Evolutionary conservation across 2,797 vertebrate species (phyloP).

Genomic region (Setipinna tenuifilis): DNA sequence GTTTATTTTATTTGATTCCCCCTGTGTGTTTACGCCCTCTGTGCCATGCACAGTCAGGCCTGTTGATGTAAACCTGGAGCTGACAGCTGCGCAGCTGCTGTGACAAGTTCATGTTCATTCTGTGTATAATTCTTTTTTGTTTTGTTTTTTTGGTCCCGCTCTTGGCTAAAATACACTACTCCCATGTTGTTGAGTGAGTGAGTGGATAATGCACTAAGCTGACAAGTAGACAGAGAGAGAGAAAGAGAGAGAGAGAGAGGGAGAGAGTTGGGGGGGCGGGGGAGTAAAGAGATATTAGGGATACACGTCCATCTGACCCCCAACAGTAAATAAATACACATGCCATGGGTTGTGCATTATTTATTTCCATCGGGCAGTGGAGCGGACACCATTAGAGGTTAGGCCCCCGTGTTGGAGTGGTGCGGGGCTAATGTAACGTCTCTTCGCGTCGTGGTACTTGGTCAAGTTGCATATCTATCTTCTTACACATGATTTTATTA

Average conservation of each 20-base stretch:
- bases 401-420: constrained; percentile 76
- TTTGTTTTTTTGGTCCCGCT: constrained; percentile 28
- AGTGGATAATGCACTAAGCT: constrained; percentile 41
- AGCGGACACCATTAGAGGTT: constrained; percentile 59
- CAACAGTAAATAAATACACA: constrained; percentile 47
- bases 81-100: constrained; percentile 33
- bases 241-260: background rate
- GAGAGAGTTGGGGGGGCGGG: background rate
- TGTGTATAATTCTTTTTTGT: constrained; percentile 37
- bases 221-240: constrained; percentile 19
- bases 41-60: constrained; percentile 29
- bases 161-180: constrained; percentile 38
- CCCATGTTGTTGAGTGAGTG: constrained; percentile 33
- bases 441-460: constrained; percentile 71
- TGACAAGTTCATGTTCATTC: constrained; percentile 31
- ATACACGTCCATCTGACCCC: constrained; percentile 38
- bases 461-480: constrained; percentile 85
- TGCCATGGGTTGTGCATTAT: constrained; percentile 44
- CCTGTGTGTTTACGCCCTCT: constrained; percentile 44
- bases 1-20: constrained; percentile 53
- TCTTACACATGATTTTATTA: constrained; percentile 92
- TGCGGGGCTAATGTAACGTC: constrained; percentile 74
- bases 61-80: constrained; percentile 45
- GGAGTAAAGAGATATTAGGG: constrained; percentile 23
- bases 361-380: constrained; percentile 46